Base-by-base conservation (phyloP, 1,140 invertebrate genomes). In the Drosophila insularis region DNA sequence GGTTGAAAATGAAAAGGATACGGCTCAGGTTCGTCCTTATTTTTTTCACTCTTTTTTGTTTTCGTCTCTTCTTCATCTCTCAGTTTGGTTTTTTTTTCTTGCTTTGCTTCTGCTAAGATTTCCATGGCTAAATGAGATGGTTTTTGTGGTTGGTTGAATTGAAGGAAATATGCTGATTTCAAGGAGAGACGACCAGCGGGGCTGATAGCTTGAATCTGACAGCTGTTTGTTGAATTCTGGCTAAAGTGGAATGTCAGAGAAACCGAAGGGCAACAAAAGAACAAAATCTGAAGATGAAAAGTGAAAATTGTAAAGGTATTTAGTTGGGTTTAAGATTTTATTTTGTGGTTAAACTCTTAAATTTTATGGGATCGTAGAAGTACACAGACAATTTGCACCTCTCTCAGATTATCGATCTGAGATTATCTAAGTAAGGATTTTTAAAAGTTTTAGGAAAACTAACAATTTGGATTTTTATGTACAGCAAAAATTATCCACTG, bases 41-140 rank as follows among this genome's bases (percentile, higher is more conserved):
- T 50, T 21, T 8, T 19, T 27, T n/a, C 27, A 21, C 8, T 19
- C 2, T 50, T 50, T 50, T 50, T 50, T 21, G 43, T 4, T 50
- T 50, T 50, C 17, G 43, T 11, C 17, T 50, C 55, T 37, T 32
- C 23, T 32, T 56, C 23, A 31, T 56, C 55, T 73, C 55, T 37
- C 32, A 4, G 35, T 11, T 37, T 13, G 10, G 19, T 72, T 46
- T 68, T 40, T 69, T 55, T 21, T 67, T 54, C 32, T 19, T 50
- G 23, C 27, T 61, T 71, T 68, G 59, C 63, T 78, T 40, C 78
- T 78, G 82, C 73, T 65, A 87, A 81, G 82, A 87, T 80, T 82
- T 86, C 76, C 84, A 87, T 82, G 84, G 84, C 74, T 89, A 89
- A 87, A 87, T 87, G 84, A 87, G 80, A 82, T 89, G 82, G 82